Evolutionary conservation across 1,140 invertebrate genomes (phyloP).

Genomic region (Hycleus cichorii): DNA sequence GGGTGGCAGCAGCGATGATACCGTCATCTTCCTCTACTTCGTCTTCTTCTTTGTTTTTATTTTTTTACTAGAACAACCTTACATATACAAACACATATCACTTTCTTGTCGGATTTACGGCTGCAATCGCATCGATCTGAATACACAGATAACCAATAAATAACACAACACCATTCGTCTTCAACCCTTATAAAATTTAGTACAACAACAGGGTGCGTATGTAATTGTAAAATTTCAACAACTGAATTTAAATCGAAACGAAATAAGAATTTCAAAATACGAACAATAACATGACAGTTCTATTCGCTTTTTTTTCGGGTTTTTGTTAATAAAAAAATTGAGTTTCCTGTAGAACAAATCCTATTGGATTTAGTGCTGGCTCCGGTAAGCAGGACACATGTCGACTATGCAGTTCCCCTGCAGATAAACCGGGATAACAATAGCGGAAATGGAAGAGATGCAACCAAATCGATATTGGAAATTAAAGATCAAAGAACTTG

Average conservation of each 20-base stretch:
- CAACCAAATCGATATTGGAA: constrained; percentile 43
- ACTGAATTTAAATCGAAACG: not conserved
- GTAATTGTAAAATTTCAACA: constrained; percentile 27
- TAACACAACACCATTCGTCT: constrained; percentile 21
- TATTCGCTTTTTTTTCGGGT: too few species aligned
- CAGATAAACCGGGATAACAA: constrained; percentile 50
- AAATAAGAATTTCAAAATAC: constrained; percentile 7
- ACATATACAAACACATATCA: constrained; percentile 33
- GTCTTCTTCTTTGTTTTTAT: too few species aligned
- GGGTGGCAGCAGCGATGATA: constrained; percentile 23
- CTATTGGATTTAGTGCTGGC: constrained; percentile 27
- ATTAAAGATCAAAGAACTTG: constrained; percentile 43
- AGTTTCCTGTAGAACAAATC: constrained; percentile 17
- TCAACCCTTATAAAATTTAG: not conserved
- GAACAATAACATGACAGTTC: not conserved
- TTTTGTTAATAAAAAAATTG: too few species aligned
- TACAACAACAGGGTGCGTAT: not conserved
- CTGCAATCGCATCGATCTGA: constrained; percentile 28
- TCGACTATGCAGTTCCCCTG: constrained; percentile 33
- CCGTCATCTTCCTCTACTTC: not conserved
- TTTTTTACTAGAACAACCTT: too few species aligned
- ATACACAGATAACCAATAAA: constrained; percentile 24
- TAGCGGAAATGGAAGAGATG: constrained; percentile 47
- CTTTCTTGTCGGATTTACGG: constrained; percentile 31
- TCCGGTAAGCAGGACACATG: constrained; percentile 38